Percentiles rank a stretch among this genome's conserved stretches.
These are phyloP conservation scores for Cheilosia pagana DNA, from an alignment of 2,888 invertebrate species.

Conservation along the genomic window DNA sequence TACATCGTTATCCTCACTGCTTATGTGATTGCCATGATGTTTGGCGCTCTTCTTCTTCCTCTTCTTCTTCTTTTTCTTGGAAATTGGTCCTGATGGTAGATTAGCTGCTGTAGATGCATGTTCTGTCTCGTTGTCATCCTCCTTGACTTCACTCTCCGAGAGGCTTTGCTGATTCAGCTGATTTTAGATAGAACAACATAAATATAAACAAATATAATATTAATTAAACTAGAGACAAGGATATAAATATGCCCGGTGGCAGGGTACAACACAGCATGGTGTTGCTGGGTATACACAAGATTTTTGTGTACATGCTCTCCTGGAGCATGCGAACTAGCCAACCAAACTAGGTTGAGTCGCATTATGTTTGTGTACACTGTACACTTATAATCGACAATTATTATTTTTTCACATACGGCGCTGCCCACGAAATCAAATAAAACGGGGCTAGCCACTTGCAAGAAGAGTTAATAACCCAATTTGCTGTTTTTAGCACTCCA, in stretches of 20 bases:
- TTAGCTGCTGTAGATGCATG: slow-evolving; percentile 85
- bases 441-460: slow-evolving; percentile 4
- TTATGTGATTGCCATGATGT: slow-evolving; percentile 84
- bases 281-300: slow-evolving; percentile 6
- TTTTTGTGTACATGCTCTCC: slow-evolving; percentile 27
- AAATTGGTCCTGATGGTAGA: slow-evolving; percentile 82
- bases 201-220: slow-evolving; percentile 32
- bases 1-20: slow-evolving; percentile 88
- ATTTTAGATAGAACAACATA: slow-evolving; percentile 41
- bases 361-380: slow-evolving; percentile 66
- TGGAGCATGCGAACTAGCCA: slow-evolving; percentile 66
- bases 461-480: slow-evolving; percentile 6
- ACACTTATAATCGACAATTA: slow-evolving; percentile 30
- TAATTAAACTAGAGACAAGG: slow-evolving; percentile 13
- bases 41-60: slow-evolving; percentile 87
- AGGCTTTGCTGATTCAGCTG: slow-evolving; percentile 88
- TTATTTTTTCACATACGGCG: slow-evolving; percentile 17
- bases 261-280: background rate
- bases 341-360: slow-evolving; percentile 55
- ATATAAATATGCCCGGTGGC: background rate
- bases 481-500: background rate
- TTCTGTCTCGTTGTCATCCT: slow-evolving; percentile 88
- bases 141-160: slow-evolving; percentile 89
- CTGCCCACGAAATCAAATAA: slow-evolving; percentile 2
- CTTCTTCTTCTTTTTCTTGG: slow-evolving; percentile 86